Evolutionary conservation across 2,113 vertebrate genomes (phyloP), one percentile per base, ranked within the genome.

Genomic region (Kryptolebias marmoratus): DNA sequence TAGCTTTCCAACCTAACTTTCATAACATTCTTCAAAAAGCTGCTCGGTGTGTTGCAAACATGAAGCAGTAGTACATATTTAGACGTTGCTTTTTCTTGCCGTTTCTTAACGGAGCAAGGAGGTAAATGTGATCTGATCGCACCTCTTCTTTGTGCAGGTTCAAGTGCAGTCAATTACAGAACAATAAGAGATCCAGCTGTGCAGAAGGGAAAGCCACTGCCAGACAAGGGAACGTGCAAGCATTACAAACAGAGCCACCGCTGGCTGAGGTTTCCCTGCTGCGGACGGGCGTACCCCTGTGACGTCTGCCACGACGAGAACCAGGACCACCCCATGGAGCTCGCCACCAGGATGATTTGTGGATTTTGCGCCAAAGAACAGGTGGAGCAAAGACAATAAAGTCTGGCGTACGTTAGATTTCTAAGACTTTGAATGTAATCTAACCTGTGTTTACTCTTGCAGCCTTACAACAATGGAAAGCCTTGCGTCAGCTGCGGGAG

Each of bases 231-330:
- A 69, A 68, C 88, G 3, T 95, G 95, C 82, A 94, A 74, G 77
- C 95, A 95, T 81, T 95, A 79, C 82, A 95, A 82, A 84, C 94
- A 94, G 78, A 95, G 95, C 77, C 92, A 92, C 69, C 93, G 94
- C 48, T 95, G 95, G 95, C 86, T 95, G 12, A 93, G 95, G 95
- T 95, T 95, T 79, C 90, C 94, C 18, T 95, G 95, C 88, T 95
- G 95, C 57, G 95, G 95, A 3, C 90, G 92, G 22, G 80, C 91
- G 5, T 95, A 95, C 68, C 90, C 95, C 16, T 95, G 95, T 74
- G 93, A 95, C 28, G 66, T 42, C 11, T 95, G 95, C 74, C 95
- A 95, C 4, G 92, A 95, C 31, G 90, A 91, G 68, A 90, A 91
- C 73, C 94, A 95, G 84, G 91, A 95, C 80, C 95, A 95, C 64